Conservation (phyloP, 1,140 invertebrate species). For the Drosophila sturtevanti region DNA sequence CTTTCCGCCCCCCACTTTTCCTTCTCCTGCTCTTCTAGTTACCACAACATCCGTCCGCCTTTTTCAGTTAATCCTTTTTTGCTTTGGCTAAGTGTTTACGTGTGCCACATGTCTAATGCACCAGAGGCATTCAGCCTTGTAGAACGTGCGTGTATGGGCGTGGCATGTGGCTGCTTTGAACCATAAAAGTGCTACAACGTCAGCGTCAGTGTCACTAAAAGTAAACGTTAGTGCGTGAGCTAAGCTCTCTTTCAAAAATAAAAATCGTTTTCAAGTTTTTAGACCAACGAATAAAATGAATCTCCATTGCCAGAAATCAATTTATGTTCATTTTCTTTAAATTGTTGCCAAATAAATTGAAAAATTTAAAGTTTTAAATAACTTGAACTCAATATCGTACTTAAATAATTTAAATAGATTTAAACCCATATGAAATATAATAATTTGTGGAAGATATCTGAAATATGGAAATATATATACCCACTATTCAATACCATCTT, state of each 20-base stretch:
- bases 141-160: constrained; percentile 13
- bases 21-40: neutral
- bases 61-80: constrained; percentile 12
- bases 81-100: constrained; percentile 64
- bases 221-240: constrained; percentile 21
- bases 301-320: neutral
- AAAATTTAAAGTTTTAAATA: no score
- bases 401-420: no score
- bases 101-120: constrained; percentile 62
- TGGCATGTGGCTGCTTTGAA: constrained; percentile 26
- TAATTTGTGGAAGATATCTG: no score
- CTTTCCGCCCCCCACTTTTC: neutral
- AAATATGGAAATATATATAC: no score
- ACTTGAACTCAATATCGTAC: no score
- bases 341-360: no score
- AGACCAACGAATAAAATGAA: constrained; percentile 16
- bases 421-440: no score
- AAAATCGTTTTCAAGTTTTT: constrained; percentile 32
- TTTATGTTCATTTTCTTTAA: neutral
- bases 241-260: neutral
- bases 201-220: constrained; percentile 16
- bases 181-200: constrained; percentile 31
- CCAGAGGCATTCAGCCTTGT: constrained; percentile 9
- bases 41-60: neutral
- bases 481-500: neutral